Evolutionary conservation across 2,113 vertebrate genomes (phyloP).

Genomic region (Pionites leucogaster): DNA sequence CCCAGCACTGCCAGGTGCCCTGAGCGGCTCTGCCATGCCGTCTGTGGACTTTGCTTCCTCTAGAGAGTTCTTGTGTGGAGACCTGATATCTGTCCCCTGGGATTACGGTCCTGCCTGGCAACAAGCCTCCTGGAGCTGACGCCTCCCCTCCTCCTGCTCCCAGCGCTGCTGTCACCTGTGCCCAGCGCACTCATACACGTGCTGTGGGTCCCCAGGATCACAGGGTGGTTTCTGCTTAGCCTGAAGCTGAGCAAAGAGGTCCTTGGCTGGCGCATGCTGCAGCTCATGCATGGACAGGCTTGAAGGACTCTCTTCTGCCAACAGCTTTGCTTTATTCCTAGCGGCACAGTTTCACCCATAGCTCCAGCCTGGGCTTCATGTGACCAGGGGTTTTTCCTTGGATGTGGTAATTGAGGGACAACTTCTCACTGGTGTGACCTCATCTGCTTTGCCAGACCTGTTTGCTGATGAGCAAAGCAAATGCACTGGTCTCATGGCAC

Average conservation of each 20-base stretch:
- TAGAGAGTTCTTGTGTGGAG: neutral
- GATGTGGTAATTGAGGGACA: neutral
- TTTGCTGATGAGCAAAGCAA: neutral
- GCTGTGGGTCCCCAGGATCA: neutral
- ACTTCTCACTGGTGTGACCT: neutral
- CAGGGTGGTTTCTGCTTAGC: neutral
- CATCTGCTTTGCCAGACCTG: neutral
- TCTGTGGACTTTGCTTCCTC: accelerated
- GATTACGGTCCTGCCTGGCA: neutral
- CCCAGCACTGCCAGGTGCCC: neutral
- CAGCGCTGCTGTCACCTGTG: neutral
- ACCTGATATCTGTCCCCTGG: neutral
- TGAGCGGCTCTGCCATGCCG: neutral
- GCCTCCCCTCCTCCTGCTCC: neutral
- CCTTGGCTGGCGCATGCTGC: neutral
- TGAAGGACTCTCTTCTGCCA: neutral
- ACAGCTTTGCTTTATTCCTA: neutral
- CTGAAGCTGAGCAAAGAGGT: neutral
- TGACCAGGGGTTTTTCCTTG: neutral
- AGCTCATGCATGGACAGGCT: accelerated
- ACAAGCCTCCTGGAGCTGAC: neutral
- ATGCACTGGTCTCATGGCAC: neutral
- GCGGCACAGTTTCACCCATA: neutral
- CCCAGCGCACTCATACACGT: accelerated
- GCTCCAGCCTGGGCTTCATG: neutral